These are phyloP conservation scores for Onychomys torridus DNA, from an alignment of 2,797 vertebrate species.

Conservation along the genomic window DNA sequence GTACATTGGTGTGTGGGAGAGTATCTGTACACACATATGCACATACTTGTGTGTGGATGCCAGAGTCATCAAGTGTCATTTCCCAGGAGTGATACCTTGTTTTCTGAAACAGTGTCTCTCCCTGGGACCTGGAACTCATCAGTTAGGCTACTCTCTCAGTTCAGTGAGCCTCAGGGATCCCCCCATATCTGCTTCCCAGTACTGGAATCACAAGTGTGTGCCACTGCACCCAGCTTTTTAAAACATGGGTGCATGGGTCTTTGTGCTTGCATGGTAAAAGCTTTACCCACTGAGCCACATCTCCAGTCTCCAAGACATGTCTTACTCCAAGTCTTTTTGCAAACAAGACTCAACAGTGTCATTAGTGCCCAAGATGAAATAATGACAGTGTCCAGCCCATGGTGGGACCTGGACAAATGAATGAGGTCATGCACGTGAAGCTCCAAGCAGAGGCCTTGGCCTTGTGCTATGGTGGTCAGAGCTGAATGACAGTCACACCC, in stretches of 20 bases:
- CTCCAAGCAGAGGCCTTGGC: neutral
- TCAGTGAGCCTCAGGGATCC: neutral
- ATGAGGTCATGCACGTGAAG: neutral
- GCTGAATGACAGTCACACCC: neutral
- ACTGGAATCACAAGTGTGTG: neutral
- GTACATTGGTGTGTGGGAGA: neutral
- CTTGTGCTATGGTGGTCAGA: neutral
- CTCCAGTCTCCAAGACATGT: neutral
- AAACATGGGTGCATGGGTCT: neutral
- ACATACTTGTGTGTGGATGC: neutral
- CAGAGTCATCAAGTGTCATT: neutral
- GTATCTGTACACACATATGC: neutral
- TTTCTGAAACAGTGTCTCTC: neutral
- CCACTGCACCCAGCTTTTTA: neutral
- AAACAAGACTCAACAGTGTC: neutral
- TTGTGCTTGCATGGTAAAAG: neutral
- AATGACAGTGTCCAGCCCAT: accelerated
- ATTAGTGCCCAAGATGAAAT: neutral
- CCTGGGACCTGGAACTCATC: neutral
- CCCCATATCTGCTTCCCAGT: neutral
- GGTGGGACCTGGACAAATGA: neutral
- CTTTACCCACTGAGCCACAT: neutral
- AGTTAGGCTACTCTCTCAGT: neutral
- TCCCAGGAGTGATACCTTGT: neutral
- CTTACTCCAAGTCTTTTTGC: neutral